These are phyloP conservation scores for Misgurnus anguillicaudatus DNA, from an alignment of 2,113 vertebrate species.

Conservation along the genomic window DNA sequence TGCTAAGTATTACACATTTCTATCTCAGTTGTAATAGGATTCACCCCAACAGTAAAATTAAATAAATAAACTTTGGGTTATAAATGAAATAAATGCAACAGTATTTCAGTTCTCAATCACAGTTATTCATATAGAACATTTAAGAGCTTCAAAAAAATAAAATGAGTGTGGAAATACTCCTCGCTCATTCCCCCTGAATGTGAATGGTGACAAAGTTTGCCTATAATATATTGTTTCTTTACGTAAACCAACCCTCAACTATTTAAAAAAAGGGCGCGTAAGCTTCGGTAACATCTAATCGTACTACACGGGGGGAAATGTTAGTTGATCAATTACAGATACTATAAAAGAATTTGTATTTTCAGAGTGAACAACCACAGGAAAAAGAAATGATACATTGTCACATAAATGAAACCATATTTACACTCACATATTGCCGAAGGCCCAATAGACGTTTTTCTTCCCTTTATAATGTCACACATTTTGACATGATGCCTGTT, in stretches of 20 bases:
- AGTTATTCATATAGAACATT: constrained; percentile 70
- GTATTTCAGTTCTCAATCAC: constrained; percentile 87
- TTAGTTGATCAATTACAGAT: constrained; percentile 29
- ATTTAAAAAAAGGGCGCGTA: constrained; percentile 6
- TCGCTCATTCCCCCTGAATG: neutral
- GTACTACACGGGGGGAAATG: constrained; percentile 5
- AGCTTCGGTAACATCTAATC: neutral
- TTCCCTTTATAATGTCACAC: constrained; percentile 67
- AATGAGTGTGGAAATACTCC: neutral
- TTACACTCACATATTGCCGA: constrained; percentile 74
- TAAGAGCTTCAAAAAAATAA: constrained; percentile 39
- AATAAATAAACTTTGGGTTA: neutral
- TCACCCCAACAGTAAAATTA: neutral
- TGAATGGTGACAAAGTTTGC: neutral
- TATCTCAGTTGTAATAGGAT: neutral
- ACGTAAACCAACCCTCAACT: constrained; percentile 13
- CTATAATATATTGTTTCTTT: neutral
- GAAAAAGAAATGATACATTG: constrained; percentile 54
- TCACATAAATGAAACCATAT: constrained; percentile 72
- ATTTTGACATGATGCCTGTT: constrained; percentile 71
- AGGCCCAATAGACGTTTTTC: constrained; percentile 68
- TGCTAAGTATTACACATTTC: constrained; percentile 64
- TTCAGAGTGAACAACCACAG: constrained; percentile 71
- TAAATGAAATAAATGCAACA: constrained; percentile 69
- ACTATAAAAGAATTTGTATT: constrained; percentile 60